Conservation (phyloP, 2,113 vertebrate species). For the Capreolus pygargus region DNA sequence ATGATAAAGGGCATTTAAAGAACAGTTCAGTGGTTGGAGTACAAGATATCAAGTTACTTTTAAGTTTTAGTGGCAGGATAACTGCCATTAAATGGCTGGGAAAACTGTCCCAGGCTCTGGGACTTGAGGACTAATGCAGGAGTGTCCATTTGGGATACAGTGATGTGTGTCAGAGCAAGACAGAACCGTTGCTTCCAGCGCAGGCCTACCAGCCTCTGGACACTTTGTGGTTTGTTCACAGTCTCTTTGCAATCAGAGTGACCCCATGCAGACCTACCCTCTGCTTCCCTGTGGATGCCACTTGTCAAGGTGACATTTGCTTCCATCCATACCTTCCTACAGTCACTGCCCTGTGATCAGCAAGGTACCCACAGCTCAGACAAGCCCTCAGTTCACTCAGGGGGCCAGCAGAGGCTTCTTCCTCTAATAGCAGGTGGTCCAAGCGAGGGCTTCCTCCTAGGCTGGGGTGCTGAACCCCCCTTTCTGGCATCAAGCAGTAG, state of each 20-base stretch:
- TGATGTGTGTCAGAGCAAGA: neutral
- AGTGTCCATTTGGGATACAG: accelerated
- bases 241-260: neutral
- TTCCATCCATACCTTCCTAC: neutral
- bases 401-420: too few relatives aligned
- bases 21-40: neutral
- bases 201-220: accelerated
- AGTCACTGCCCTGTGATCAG: neutral
- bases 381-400: neutral
- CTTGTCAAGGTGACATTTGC: neutral
- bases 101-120: neutral
- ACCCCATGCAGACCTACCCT: neutral
- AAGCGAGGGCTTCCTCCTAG: neutral
- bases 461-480: neutral
- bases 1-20: neutral
- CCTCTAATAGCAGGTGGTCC: neutral
- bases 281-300: neutral
- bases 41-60: neutral
- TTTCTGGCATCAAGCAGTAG: neutral
- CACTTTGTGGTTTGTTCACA: too few relatives aligned
- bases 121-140: accelerated
- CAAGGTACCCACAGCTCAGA: neutral
- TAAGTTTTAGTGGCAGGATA: neutral
- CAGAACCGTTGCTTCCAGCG: neutral
- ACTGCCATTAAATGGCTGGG: neutral